Evolutionary conservation across 2,888 invertebrate species (phyloP).

Genomic region (Eupelmus urozonus): DNA sequence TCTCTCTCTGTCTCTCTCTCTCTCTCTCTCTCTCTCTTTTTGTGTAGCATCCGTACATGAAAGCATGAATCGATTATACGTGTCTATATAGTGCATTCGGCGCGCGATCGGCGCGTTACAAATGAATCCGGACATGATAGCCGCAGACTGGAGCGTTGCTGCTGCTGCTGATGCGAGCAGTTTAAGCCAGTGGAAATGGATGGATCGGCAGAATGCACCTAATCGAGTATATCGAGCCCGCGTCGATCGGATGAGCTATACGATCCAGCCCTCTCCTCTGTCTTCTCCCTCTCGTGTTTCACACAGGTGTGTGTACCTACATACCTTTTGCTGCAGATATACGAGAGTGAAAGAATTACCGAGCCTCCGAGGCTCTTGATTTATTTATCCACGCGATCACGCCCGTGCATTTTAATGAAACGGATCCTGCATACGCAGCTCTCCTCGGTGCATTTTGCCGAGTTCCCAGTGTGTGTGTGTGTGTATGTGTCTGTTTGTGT

Average conservation of each 20-base stretch:
- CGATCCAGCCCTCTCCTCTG: neutral
- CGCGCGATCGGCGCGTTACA: neutral
- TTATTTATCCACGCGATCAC: neutral
- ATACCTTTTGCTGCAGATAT: too few relatives aligned
- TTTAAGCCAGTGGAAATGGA: neutral
- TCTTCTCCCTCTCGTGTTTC: neutral
- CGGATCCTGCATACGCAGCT: too few relatives aligned
- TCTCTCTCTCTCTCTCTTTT: too few relatives aligned
- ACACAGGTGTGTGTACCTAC: too few relatives aligned
- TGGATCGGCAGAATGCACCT: neutral
- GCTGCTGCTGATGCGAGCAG: neutral
- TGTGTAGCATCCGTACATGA: conserved; percentile 32
- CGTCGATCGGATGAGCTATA: neutral
- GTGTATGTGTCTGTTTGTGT: too few relatives aligned
- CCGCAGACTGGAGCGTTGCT: neutral
- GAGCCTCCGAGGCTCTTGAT: neutral
- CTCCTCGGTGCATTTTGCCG: too few relatives aligned
- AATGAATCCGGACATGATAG: neutral
- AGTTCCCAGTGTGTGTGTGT: too few relatives aligned
- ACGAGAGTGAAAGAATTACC: too few relatives aligned
- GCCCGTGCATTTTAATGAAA: too few relatives aligned
- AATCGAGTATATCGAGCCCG: neutral
- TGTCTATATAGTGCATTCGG: neutral
- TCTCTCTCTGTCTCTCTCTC: too few relatives aligned
- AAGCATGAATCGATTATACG: conserved; percentile 24